These are phyloP conservation scores for Pelecanoides urinatrix DNA, from an alignment of 2,113 vertebrate species.

Conservation along the genomic window DNA sequence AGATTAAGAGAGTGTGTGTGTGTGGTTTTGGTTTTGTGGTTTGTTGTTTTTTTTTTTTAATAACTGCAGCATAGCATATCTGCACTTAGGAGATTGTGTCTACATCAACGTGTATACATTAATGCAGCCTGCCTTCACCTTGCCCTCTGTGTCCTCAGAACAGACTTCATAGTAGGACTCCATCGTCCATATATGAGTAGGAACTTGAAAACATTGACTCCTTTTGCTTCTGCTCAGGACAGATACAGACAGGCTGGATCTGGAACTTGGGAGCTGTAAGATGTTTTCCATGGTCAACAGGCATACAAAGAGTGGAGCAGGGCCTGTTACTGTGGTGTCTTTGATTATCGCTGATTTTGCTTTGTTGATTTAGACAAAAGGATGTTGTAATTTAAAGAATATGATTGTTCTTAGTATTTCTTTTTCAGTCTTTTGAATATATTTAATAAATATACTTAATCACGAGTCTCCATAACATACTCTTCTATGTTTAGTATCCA, in stretches of 20 bases:
- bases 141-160: not conserved
- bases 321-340: not conserved
- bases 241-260: not conserved
- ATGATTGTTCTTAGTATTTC: not conserved
- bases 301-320: not conserved
- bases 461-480: not conserved
- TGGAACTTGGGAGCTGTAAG: not conserved
- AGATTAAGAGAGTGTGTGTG: not conserved
- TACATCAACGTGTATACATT: rapidly evolving
- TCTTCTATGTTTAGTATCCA: not conserved
- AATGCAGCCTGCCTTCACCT: not conserved
- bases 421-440: not conserved
- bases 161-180: not conserved
- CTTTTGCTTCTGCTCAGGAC: not conserved
- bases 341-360: not conserved
- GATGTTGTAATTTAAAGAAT: not conserved
- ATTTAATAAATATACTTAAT: not conserved
- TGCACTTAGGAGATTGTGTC: not conserved
- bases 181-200: not conserved
- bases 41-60: not conserved
- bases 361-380: not conserved
- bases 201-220: not conserved
- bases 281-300: not conserved
- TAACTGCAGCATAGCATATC: not conserved
- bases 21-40: no score